Evolutionary conservation across 1,140 invertebrate species (phyloP), one percentile per base, ranked within the genome.

Genomic region (Trigoniulus corallinus): DNA sequence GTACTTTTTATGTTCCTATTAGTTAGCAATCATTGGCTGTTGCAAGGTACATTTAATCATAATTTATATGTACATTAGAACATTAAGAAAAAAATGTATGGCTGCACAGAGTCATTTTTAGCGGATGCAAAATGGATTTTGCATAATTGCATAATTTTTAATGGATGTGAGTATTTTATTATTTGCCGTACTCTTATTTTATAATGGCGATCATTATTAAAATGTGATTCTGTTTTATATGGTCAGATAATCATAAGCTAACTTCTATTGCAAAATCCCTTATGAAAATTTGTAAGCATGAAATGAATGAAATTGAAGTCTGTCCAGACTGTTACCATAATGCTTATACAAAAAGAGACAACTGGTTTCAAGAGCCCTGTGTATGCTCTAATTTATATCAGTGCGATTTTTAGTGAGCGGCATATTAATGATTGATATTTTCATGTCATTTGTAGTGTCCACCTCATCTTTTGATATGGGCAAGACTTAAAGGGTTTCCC

Each of bases 321-420:
- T 96, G 89, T 64, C 80, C 88, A 0, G 82, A 91, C 59, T 95
- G 89, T 62, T 94, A 93, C 63, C 69, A 78, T 23, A 87, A 85
- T 59, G 81, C 88, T 15, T 84, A 88, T 57, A 78, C 80, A n/a
- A 76, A 80, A 40, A 70, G 78, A 50, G 78, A 79, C 25, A 77
- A 81, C 4, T 94, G 88, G 88, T 94, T 94, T 63, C 79, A 82
- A 1, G 84, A 91, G 64, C 84, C 87, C 1, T 96, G 89, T 70
- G 77, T 82, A n/a, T n/a, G n/a, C n/a, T n/a, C n/a, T n/a, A 58
- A 70, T 74, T 72, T 57, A 39, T 43, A n/a, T 18, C 25, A 4
- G 25, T 47, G 22, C 25, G 7, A 47, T 22, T 47, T 26, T 47
- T 7, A 3, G 23, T 15, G n/a, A n/a, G n/a, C n/a, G n/a, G n/a